A percentile compares a stretch with the other conserved stretches of the same genome.
Evolutionary conservation across 2,113 vertebrate genomes (phyloP).

Genomic region (Brachirus orientalis): DNA sequence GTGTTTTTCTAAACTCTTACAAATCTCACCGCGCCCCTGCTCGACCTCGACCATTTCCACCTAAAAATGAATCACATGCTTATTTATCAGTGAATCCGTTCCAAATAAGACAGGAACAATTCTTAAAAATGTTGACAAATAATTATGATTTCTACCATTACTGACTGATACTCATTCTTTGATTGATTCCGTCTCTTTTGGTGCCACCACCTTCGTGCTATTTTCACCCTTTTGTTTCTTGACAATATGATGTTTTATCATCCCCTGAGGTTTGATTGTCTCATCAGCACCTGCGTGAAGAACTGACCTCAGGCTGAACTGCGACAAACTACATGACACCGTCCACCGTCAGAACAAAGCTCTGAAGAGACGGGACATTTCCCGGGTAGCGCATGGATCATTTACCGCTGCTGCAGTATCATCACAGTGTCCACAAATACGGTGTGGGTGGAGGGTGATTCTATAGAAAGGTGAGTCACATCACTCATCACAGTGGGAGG

Average conservation of each 20-base stretch:
- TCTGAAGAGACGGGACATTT: constrained; percentile 2
- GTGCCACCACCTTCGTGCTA: not conserved
- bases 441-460: constrained; percentile 1
- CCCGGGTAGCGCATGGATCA: not conserved
- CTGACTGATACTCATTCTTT: too few relatives aligned
- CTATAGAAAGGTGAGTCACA: constrained; percentile 38
- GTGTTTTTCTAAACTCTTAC: too few relatives aligned
- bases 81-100: too few relatives aligned
- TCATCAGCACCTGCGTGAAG: not conserved
- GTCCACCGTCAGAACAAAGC: not conserved
- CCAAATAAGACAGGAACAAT: too few relatives aligned
- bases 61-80: too few relatives aligned
- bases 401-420: not conserved
- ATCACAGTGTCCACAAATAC: constrained; percentile 35
- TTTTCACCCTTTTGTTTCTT: not conserved
- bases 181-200: not conserved
- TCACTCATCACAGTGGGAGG: constrained; percentile 31
- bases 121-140: too few relatives aligned
- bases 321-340: not conserved
- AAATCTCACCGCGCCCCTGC: too few relatives aligned
- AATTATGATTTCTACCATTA: too few relatives aligned
- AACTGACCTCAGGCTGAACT: constrained; percentile 26
- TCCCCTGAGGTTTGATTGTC: not conserved
- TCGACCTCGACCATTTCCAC: too few relatives aligned
- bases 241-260: not conserved